Evolutionary conservation across 2,888 invertebrate species (phyloP), one percentile per base, ranked within the genome.

Genomic region (Agrotis puta): DNA sequence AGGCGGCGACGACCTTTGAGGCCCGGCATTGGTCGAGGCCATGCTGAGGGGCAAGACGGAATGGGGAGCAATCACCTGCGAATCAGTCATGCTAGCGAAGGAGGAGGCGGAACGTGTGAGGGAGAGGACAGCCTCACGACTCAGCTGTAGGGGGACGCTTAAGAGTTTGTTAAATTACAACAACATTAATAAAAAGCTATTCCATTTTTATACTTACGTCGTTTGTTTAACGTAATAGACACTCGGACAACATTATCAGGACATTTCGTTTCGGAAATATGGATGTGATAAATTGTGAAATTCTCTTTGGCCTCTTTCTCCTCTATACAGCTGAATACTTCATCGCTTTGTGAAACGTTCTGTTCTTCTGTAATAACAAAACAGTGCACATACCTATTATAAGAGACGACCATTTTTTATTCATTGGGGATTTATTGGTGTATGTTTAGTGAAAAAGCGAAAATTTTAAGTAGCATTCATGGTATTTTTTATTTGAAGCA

Each of bases 181-280:
- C 43, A 24, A 24, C 7, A 27, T 18, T 45, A 4, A 45, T 47
- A 24, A 63, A 14, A 47, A 39, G 11, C 2, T 45, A 2, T 45
- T 16, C 14, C n/a, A 3, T 33, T 22, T n/a, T 18, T 6, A 58
- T 70, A 89, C 92, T 88, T 82, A 92, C 93, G 86, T 75, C 91
- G 81, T 81, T 89, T 92, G 64, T 91, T 89, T 6, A 93, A 81
- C 3, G 88, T 90, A n/a, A 93, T 88, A 3, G 91, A 89, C 0
- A 92, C 87, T 61, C 89, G 66, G 3, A 88, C 83, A 13, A 88
- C 80, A 33, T 87, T 88, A 54, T 90, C 88, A 2, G 76, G 66
- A 24, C 84, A 81, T 64, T 88, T 91, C 2, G 87, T 87, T 82
- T 93, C 93, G 5, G 85, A 84, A 33, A 92, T 86, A 48, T 93